Evolutionary conservation across 2,113 vertebrate genomes (phyloP), one percentile per base, ranked within the genome.

Genomic region (Glareola pratincola): DNA sequence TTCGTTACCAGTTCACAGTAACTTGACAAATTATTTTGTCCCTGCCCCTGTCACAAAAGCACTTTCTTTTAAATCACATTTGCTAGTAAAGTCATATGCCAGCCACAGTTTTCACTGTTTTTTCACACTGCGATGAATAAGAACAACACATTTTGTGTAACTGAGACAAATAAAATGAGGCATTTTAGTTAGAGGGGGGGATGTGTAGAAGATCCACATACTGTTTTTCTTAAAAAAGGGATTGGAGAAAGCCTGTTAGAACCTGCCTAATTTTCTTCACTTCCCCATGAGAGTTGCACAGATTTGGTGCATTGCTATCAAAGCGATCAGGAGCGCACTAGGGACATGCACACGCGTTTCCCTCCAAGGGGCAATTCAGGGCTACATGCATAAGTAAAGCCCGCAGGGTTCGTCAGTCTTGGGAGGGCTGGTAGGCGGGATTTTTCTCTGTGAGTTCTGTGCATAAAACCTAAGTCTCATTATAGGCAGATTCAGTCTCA

Each of bases 331-430:
- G 36, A 51, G 36, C 0, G 0, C 50, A 4, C 24, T 24, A 13
- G 24, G 43, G 60, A 23, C 12, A 0, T 6, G 27, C 60, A 16
- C 26, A 30, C 11, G 2, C 0, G 0, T 63, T 80, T 80, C 15
- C 14, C 54, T 77, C 11, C 24, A 48, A 95, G 54, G 54, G 15
- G 9, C 22, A 21, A 1, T 80, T 88, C 20, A 51, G 56, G 18
- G 41, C n/a, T 63, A 0, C 18, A 3, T 13, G 56, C 71, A 26
- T 47, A 54, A 47, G 30, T 43, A 39, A 57, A 91, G 26, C n/a
- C 59, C 26, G 56, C 68, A 59, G 51, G 14, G 21, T 66, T 47
- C 4, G 0, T 48, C 26, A 10, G 43, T 45, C 39, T 64, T 51
- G 67, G 67, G 37, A 62, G 12, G 17, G 47, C 64, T 3, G 2